These are phyloP conservation scores for Brachyptera putata DNA, from an alignment of 2,888 invertebrate species.

Conservation along the genomic window DNA sequence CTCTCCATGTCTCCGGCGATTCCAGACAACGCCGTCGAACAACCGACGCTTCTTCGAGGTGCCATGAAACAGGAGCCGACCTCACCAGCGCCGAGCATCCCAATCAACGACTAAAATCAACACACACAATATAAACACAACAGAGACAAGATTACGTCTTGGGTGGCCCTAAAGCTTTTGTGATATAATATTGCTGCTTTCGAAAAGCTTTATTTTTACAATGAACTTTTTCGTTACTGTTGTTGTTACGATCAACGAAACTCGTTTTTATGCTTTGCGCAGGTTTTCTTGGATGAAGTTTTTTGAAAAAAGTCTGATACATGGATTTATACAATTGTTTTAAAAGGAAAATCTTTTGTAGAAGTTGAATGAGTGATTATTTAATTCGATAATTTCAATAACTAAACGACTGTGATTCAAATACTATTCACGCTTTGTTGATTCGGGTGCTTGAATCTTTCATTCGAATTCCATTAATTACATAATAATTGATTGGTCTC, in stretches of 20 bases:
- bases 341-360: no score
- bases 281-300: background rate
- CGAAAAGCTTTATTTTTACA: background rate
- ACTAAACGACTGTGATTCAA: no score
- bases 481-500: no score
- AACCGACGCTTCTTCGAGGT: background rate
- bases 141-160: background rate
- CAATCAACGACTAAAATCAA: slow-evolving; percentile 3
- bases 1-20: slow-evolving; percentile 56
- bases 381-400: no score
- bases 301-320: background rate
- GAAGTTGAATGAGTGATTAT: no score
- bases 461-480: no score
- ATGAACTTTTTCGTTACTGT: background rate
- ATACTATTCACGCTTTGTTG: no score
- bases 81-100: background rate
- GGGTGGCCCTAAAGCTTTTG: slow-evolving; percentile 5
- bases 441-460: no score
- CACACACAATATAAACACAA: background rate
- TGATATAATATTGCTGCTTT: slow-evolving; percentile 7
- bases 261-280: background rate
- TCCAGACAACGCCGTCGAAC: slow-evolving; percentile 11
- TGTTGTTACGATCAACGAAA: background rate
- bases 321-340: no score
- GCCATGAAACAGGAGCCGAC: slow-evolving; percentile 16